phyloP scores from a whole-genome alignment of 2,113 vertebrate genomes.

The Catharus bicknelli region DNA sequence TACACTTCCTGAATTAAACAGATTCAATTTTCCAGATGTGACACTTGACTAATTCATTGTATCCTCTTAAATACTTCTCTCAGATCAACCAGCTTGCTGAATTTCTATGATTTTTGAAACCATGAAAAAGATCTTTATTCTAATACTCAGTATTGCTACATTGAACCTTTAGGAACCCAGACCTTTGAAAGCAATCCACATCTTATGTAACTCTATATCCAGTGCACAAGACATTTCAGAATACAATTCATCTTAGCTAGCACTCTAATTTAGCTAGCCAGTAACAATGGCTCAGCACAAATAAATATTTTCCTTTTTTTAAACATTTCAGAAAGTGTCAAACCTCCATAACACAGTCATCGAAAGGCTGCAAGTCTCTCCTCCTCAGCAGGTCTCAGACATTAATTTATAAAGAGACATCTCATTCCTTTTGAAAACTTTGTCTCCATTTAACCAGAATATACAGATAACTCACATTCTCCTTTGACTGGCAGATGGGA shows the following conservation, averaged over 20 bases:
- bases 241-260: not conserved
- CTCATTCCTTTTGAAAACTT: not conserved
- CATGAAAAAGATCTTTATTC: not conserved
- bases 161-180: not conserved
- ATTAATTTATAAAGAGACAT: not conserved
- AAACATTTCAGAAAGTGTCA: not conserved
- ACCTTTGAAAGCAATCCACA: not conserved
- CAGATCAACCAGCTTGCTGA: not conserved
- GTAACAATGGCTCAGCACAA: not conserved
- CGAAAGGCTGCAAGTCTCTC: not conserved
- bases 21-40: not conserved
- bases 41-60: not conserved
- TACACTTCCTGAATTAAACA: not conserved
- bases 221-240: not conserved
- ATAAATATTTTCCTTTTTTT: not conserved
- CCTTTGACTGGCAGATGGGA: not conserved
- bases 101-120: not conserved
- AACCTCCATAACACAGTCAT: not conserved
- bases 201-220: not conserved
- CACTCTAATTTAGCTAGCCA: not conserved
- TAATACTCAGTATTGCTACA: not conserved
- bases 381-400: not conserved
- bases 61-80: not conserved
- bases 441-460: not conserved
- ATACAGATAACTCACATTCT: not conserved